These are phyloP conservation scores for Phalloptychus januarius DNA, from an alignment of 2,797 vertebrate genomes.

Conservation along the genomic window DNA sequence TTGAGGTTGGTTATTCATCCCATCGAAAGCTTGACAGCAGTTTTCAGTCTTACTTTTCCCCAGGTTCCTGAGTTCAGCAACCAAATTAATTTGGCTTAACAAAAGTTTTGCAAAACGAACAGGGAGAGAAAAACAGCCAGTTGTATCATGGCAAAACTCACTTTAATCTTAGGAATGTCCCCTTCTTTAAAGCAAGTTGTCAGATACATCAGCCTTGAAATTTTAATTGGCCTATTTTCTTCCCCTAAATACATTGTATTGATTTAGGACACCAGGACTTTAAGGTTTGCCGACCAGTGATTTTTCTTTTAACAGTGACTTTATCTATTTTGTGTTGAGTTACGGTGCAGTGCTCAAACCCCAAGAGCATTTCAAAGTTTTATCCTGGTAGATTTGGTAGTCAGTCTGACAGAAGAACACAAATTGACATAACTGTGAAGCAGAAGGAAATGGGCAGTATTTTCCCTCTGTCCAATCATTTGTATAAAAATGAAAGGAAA, in stretches of 20 bases:
- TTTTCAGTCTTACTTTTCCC: neutral
- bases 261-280: conserved; percentile 53
- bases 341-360: neutral
- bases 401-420: neutral
- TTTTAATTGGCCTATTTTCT: conserved; percentile 34
- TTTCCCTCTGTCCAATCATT: neutral
- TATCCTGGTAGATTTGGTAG: neutral
- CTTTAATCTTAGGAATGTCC: conserved; percentile 22
- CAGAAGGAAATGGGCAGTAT: neutral
- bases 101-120: neutral
- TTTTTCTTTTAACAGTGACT: neutral
- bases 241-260: conserved; percentile 47
- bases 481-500: neutral
- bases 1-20: neutral
- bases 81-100: neutral
- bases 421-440: neutral
- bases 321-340: conserved; percentile 2
- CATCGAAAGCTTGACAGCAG: neutral
- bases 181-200: conserved; percentile 26
- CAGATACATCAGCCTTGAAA: conserved; percentile 38
- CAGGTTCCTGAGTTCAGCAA: neutral
- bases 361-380: neutral
- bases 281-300: conserved; percentile 21
- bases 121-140: neutral
- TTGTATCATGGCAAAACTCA: neutral